Base-by-base conservation (phyloP, 2,888 invertebrate species). In the Cosmorhoe ocellata region DNA sequence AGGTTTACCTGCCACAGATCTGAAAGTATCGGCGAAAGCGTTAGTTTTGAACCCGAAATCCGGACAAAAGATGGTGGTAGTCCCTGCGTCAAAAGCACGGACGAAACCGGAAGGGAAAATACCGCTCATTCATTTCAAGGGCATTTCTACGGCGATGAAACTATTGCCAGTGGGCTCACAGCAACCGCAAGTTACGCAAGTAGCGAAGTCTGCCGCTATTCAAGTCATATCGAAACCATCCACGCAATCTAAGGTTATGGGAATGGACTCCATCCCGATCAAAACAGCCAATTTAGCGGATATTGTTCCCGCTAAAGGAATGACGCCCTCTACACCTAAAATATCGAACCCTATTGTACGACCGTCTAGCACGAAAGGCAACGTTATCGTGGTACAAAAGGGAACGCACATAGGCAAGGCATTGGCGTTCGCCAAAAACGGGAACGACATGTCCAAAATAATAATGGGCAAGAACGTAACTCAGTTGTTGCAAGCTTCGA, bases 331-430 rank as follows among this genome's bases (percentile, higher is more conserved):
- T 1, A 76, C 84, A n/a, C 73, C 87, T 9, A 87, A 85, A 76
- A 78, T 84, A 14, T 74, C 79, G 4, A 88, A 85, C 61, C 88
- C 90, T 1, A 87, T 90, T 40, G 79, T 89, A 13, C 72, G 90
- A 53, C 82, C 88, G 12, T 76, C 81, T 34, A 85, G 79, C 58
- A 74, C 88, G 14, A 93, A 92, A 74, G 90, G 92, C 41, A 92
- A 91, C 67, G 86, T 93, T 14, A 92, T 93, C 60, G 91, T 93
- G 13, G 91, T 93, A 18, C 92, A 92, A 66, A 93, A 93, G 68
- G 91, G 91, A 32, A 82, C 90, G 13, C 76, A 90, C 22, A 76
- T 91, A 66, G 90, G 91, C 36, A 91, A 91, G 74, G 81, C 89
- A 6, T 67, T 91, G 51, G 74, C 86, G 9, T 88, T 91, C 51